Base-by-base conservation (phyloP, 2,888 invertebrate species). In the Platerodrilus igneus region DNA sequence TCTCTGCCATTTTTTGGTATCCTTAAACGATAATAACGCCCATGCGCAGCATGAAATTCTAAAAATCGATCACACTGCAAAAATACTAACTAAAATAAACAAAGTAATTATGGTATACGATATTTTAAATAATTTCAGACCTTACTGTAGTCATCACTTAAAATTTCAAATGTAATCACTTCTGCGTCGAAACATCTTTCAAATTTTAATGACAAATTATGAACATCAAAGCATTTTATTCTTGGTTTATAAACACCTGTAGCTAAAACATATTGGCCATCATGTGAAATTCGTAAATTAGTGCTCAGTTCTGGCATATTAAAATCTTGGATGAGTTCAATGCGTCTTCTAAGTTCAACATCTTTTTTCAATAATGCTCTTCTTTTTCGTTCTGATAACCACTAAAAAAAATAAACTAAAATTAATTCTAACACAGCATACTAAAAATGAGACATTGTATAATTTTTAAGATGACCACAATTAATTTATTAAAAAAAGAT, bases 251-350 rank as follows among this genome's bases (percentile, higher is more conserved):
- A 99, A 46, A 86, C 88, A 29, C 97, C 97, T 19, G 95, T 85
- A 1, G 89, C 88, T 62, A 95, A 73, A 45, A 99, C 82, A 62
- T 88, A 95, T 50, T 95, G 86, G 10, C 90, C 88, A 74, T 99
- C 96, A 53, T 78, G 83, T 5, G 96, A 89, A 48, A 91, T 77
- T 58, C 81, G 76, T 14, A 99, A 76, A 33, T 81, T 80, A 10
- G 84, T 86, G 60, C 94, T 93, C 1, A 97, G 78, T 30, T 84
- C 91, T 15, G 99, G 97, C 99, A 99, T 99, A 55, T 95, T 92
- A 75, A 99, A 99, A 63, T 99, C 99, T 70, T 99, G 99, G 51
- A 99, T 90, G 23, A 99, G 79, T 69, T 97, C 92, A 55, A 99
- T 92, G 60, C 94, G 77, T 53, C 87, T 78, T 52, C 93, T 76